These are phyloP conservation scores for Halcyon malimbica DNA, from an alignment of 2,113 vertebrate genomes.

Conservation along the genomic window DNA sequence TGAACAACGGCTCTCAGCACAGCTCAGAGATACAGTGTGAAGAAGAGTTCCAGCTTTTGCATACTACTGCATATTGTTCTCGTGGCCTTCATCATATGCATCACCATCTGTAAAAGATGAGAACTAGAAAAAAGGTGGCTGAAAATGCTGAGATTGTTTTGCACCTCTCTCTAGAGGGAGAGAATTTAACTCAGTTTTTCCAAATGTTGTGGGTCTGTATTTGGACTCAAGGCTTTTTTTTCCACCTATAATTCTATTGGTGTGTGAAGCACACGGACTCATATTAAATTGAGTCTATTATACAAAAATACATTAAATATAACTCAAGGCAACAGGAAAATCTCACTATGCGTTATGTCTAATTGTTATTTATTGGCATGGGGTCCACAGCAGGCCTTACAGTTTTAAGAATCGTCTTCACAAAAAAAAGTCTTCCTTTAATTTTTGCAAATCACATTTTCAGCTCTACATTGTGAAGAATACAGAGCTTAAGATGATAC, in stretches of 20 bases:
- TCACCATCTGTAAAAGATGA: not conserved
- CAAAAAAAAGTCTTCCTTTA: slow-evolving; percentile 25
- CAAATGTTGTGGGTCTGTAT: not conserved
- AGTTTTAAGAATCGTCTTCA: not conserved
- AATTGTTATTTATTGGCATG: slow-evolving; percentile 24
- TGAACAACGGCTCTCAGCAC: not conserved
- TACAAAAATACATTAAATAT: slow-evolving; percentile 9
- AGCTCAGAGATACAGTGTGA: not conserved
- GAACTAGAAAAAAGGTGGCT: not conserved
- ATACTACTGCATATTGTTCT: not conserved
- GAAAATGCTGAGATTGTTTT: not conserved
- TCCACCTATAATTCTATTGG: not conserved
- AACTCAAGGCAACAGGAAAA: slow-evolving; percentile 20
- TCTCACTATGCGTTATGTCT: not conserved
- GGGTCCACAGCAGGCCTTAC: not conserved
- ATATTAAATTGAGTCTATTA: not conserved
- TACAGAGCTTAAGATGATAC: slow-evolving; percentile 41
- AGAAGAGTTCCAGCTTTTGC: not conserved
- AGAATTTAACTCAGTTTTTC: not conserved
- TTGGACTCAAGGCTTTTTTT: not conserved
- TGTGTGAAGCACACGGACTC: not conserved
- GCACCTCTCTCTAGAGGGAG: not conserved
- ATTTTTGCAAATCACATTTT: slow-evolving; percentile 47
- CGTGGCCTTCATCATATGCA: too few species aligned
- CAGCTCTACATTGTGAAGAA: slow-evolving; percentile 46